A percentile compares a stretch with the other conserved stretches of the same genome.
Evolutionary conservation across 2,888 invertebrate genomes (phyloP).

Genomic region (Papilio gigon): DNA sequence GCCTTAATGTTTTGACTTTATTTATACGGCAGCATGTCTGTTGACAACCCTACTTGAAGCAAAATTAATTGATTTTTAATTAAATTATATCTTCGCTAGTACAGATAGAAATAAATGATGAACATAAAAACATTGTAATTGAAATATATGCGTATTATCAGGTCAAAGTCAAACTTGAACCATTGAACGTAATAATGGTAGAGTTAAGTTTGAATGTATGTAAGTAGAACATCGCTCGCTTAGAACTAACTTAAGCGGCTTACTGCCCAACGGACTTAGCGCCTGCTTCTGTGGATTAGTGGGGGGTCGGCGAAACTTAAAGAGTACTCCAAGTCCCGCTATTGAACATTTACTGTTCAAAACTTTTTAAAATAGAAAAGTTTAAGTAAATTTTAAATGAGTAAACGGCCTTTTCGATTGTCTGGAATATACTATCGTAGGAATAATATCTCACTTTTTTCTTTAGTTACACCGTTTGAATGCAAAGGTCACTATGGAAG

Average conservation of each 20-base stretch:
- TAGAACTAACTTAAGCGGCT: constrained; percentile 24
- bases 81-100: too few relatives aligned
- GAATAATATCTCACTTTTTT: neutral
- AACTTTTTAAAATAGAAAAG: neutral
- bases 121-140: too few relatives aligned
- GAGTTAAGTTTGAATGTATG: neutral
- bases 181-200: neutral
- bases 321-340: neutral
- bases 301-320: neutral
- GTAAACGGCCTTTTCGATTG: neutral
- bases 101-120: too few relatives aligned
- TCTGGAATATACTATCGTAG: neutral
- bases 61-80: too few relatives aligned
- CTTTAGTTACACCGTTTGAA: neutral
- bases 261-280: constrained; percentile 23
- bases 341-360: neutral
- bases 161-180: neutral
- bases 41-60: too few relatives aligned
- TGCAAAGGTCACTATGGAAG: neutral
- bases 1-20: too few relatives aligned
- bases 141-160: too few relatives aligned
- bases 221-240: constrained; percentile 13
- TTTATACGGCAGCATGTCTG: too few relatives aligned
- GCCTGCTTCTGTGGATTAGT: constrained; percentile 22
- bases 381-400: neutral